Percentiles rank a stretch among this genome's conserved stretches.
phyloP scores from a whole-genome alignment of 2,797 vertebrate genomes.

The Cossypha polioptera region DNA sequence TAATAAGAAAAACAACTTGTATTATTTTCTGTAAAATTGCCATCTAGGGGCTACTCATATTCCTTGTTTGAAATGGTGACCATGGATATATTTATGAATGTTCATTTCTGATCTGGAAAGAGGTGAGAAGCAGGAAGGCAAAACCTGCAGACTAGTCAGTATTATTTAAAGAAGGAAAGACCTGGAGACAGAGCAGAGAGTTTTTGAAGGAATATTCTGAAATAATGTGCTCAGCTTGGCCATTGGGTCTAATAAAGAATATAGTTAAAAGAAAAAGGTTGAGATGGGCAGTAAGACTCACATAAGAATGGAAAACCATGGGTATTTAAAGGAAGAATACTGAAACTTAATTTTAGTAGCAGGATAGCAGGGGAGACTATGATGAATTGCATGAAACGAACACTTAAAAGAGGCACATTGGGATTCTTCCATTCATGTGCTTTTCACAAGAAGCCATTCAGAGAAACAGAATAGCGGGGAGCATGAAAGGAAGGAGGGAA shows the following conservation, averaged over 20 bases:
- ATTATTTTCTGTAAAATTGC: neutral
- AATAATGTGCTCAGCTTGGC: constrained; percentile 2
- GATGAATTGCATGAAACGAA: neutral
- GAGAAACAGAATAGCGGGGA: neutral
- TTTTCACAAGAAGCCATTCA: neutral
- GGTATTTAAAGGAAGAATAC: neutral
- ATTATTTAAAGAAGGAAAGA: constrained; percentile 10
- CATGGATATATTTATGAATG: neutral
- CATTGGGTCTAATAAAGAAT: neutral
- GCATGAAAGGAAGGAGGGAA: neutral
- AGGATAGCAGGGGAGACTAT: neutral
- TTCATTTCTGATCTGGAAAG: neutral
- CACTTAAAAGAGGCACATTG: neutral
- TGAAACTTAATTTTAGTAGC: constrained; percentile 11
- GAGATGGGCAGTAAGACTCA: neutral
- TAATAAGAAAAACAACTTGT: neutral
- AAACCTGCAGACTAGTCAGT: neutral
- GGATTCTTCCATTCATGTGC: neutral
- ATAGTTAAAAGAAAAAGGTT: neutral
- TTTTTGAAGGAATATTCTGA: constrained; percentile 5
- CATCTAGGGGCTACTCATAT: neutral
- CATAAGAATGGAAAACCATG: neutral
- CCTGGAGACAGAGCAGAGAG: neutral
- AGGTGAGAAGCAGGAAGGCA: neutral
- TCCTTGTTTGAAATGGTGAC: neutral